These are phyloP conservation scores for Psilopogon haemacephalus DNA, from an alignment of 2,113 vertebrate genomes.

Conservation along the genomic window DNA sequence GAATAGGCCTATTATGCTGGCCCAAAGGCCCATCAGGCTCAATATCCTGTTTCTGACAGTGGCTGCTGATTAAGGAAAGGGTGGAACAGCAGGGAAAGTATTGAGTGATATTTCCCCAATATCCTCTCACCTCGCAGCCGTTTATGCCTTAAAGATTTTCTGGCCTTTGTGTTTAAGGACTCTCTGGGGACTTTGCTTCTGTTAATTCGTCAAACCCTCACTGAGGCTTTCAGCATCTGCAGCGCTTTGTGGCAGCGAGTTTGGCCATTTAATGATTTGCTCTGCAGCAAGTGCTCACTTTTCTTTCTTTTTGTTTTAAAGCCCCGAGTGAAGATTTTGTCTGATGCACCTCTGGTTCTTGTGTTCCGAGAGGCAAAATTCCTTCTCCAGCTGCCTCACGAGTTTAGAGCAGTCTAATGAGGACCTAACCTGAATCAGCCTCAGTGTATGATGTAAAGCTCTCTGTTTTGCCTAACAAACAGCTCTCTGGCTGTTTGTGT, in stretches of 20 bases:
- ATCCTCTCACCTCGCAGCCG: not conserved
- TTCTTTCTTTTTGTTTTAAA: conserved; percentile 16
- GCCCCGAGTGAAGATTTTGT: not conserved
- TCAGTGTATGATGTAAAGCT: not conserved
- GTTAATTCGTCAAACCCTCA: not conserved
- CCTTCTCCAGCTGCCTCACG: not conserved
- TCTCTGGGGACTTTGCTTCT: not conserved
- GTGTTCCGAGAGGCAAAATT: not conserved
- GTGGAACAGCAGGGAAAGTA: not conserved
- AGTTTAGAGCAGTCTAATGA: not conserved
- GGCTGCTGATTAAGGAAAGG: conserved; percentile 46
- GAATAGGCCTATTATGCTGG: conserved; percentile 34
- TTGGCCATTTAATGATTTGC: not conserved
- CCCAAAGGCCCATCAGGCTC: not conserved
- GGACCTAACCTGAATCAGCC: not conserved
- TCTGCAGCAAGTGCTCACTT: not conserved
- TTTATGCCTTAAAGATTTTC: not conserved
- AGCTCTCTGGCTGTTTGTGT: conserved; percentile 5
- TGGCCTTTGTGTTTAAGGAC: not conserved
- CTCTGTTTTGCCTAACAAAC: not conserved
- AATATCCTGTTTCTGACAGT: conserved; percentile 58
- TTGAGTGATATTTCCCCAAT: conserved; percentile 41
- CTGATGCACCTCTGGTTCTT: not conserved
- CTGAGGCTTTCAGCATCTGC: not conserved
- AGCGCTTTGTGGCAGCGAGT: not conserved